phyloP scores from a whole-genome alignment of 2,797 vertebrate species.

The Dicrostonyx torquatus region DNA sequence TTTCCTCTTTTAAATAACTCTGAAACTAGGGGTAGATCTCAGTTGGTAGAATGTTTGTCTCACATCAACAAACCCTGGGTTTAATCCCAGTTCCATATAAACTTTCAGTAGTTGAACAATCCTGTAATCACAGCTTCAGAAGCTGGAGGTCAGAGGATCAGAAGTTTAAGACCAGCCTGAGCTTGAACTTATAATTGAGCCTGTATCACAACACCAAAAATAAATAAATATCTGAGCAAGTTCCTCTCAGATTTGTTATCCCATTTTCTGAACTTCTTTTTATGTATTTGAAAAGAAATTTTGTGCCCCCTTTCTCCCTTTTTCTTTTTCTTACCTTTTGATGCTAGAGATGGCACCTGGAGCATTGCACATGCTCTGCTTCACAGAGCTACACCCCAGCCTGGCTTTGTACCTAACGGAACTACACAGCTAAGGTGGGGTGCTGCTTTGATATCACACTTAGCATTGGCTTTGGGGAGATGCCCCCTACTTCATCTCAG shows the following conservation, averaged over 20 bases:
- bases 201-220: neutral
- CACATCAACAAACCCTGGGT: neutral
- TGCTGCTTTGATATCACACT: neutral
- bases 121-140: neutral
- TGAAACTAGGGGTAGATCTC: neutral
- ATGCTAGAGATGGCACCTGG: neutral
- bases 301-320: neutral
- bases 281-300: constrained; percentile 19
- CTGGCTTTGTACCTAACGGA: neutral
- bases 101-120: neutral
- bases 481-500: rapidly evolving
- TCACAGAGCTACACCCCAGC: neutral
- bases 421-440: neutral
- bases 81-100: neutral
- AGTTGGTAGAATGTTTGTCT: neutral
- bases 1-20: constrained; percentile 37
- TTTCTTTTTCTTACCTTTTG: neutral
- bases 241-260: neutral
- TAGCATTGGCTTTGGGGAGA: neutral
- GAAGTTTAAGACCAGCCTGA: neutral
- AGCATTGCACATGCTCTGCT: no score
- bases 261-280: constrained; percentile 17
- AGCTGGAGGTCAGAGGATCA: neutral
- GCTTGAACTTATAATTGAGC: neutral
- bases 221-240: neutral